Conservation (phyloP, 2,113 vertebrate genomes). For the Lota lota region DNA sequence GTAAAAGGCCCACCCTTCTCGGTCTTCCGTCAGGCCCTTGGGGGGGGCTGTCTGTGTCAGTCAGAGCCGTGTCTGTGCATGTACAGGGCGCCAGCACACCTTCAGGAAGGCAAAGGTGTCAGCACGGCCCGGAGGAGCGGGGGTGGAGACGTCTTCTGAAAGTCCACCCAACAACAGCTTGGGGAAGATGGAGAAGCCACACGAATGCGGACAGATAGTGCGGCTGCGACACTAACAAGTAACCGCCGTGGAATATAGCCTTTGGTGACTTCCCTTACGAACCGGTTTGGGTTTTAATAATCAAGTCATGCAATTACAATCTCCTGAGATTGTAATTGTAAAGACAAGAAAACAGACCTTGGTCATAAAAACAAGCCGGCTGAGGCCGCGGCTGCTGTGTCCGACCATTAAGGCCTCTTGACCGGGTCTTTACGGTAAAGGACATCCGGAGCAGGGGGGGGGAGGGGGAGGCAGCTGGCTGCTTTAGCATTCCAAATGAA, state of each 20-base stretch:
- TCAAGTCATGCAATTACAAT: background rate
- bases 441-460: constrained; percentile 20
- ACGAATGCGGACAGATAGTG: too few relatives aligned
- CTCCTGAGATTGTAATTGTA: background rate
- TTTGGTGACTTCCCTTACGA: too few relatives aligned
- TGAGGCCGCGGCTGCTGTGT: constrained; percentile 37
- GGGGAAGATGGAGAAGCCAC: too few relatives aligned
- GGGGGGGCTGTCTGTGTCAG: too few relatives aligned
- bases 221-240: too few relatives aligned
- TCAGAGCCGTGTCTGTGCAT: too few relatives aligned
- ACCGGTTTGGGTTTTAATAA: background rate
- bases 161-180: background rate
- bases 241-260: too few relatives aligned
- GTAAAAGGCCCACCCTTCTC: too few relatives aligned
- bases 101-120: background rate
- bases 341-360: constrained; percentile 48
- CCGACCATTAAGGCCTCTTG: constrained; percentile 47
- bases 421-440: constrained; percentile 42
- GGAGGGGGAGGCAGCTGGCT: constrained; percentile 10
- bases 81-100: constrained; percentile 4
- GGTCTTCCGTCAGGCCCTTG: too few relatives aligned
- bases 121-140: background rate
- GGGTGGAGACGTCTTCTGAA: background rate
- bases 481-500: background rate
- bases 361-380: constrained; percentile 21